Evolutionary conservation across 2,888 invertebrate species (phyloP), one percentile per base, ranked within the genome.

Genomic region (Cosmia trapezina): DNA sequence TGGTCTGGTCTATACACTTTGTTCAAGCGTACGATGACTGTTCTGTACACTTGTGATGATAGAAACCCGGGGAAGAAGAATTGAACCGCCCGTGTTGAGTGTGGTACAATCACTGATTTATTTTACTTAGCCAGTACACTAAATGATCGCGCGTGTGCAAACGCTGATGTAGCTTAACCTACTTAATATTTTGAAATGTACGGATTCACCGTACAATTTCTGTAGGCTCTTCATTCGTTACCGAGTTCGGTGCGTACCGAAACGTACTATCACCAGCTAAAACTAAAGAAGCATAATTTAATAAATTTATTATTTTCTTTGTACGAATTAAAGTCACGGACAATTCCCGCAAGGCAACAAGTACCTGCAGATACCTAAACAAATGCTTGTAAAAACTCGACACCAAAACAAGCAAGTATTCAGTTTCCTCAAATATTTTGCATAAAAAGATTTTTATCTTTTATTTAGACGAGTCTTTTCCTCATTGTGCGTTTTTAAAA

Each of bases 401-500:
- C 63, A 17, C 22, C 17, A 12, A 59, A 53, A 60, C n/a, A 49
- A n/a, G 64, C 11, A 66, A 41, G 68, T 49, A 11, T 81, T 64
- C 43, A 57, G 57, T 53, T 70, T 49, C 28, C 65, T 57, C 54
- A 54, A 69, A 78, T 57, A 70, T 69, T 72, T 69, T 47, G 41
- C 28, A 63, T 56, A 72, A 66, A 78, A 56, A 78, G 62, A 62
- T 78, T 78, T 54, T 47, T 83, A 70, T 83, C 54, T 83, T 83
- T 66, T 70, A 81, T 75, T 65, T 33, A 54, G 70, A 56, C 57
- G 64, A 64, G 5, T 64, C 33, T 85, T 80, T 83, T 80, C 83
- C 86, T 85, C 53, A 70, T 85, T 73, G 67, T 72, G 53, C 76
- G 56, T 59, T 76, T 74, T 67, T 68, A 54, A 72, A 71, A 76